Base-by-base conservation (phyloP, 2,113 vertebrate species). In the Lepus americanus region DNA sequence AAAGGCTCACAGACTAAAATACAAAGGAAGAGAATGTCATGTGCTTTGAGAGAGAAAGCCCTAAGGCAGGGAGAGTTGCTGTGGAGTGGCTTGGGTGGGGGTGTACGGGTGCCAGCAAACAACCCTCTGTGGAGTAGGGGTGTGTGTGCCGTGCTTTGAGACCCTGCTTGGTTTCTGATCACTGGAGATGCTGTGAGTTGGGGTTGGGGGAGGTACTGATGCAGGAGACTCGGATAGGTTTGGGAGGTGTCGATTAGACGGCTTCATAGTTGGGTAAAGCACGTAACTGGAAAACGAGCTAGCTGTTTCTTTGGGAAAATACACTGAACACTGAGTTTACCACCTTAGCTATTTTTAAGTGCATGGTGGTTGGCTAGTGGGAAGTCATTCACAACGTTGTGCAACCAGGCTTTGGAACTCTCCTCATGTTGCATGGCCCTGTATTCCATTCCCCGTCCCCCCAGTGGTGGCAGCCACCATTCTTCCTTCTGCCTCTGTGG, bases 31-130 rank as follows among this genome's bases (percentile, higher is more conserved):
- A 49, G 20, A 67, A 19, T 29, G 11, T 14, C 39, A 7, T 1
- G 0, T 23, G 16, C 86, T 53, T 66, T 2, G 10, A 20, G 79
- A 67, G 66, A 53, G 22, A 53, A 85, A 33, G 9, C 29, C 22
- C 9, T 11, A 20, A 5, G 19, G 53, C 9, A 0, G 55, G 59
- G 44, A 8, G 1, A 33, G 74, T 67, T 36, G 8, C 64, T 66
- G 61, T 6, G 87, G 39, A 12, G 11, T 11, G 20, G 8, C 33
- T 33, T 39, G 1, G 16, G 33, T 9, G 13, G 19, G 44, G 23
- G 22, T 1, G 1, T 0, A 12, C 76, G 4, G 49, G 36, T 2
- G 29, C 44, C 14, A 3, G 0, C 3, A 44, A 7, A 20, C 0
- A 6, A 3, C 39, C 8, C 77, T 67, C 23, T 22, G 78, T 9